phyloP scores from a whole-genome alignment of 2,888 invertebrate genomes.

The Drosophila nr. medialis region DNA sequence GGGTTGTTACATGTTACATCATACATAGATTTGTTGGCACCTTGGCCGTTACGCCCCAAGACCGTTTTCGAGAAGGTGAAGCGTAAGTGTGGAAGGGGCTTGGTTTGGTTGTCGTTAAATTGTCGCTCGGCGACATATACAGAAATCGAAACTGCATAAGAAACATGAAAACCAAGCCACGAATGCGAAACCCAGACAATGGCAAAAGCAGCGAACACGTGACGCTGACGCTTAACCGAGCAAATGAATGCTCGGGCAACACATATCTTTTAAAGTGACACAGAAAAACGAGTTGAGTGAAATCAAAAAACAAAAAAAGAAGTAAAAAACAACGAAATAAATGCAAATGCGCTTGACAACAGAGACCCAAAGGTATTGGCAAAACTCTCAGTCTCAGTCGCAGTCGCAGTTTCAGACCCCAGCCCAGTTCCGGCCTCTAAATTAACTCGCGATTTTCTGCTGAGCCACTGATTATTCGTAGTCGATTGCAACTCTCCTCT shows the following conservation, averaged over 20 bases:
- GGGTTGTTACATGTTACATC: constrained; percentile 13
- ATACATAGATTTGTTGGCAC: constrained; percentile 27
- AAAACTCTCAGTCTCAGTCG: constrained; percentile 12
- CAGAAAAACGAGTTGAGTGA: constrained; percentile 64
- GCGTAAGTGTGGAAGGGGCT: background rate
- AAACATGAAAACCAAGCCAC: constrained; percentile 25
- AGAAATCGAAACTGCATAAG: constrained; percentile 68
- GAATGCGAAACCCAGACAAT: constrained; percentile 50
- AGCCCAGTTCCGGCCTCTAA: constrained; percentile 39
- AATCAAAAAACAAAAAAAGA: constrained; percentile 23
- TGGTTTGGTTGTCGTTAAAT: constrained; percentile 7
- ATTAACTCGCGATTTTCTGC: constrained; percentile 43
- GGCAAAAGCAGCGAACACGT: constrained; percentile 61
- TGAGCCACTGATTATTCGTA: constrained; percentile 45
- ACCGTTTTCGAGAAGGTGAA: background rate
- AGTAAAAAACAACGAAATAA: constrained; percentile 24
- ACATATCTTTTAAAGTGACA: constrained; percentile 53
- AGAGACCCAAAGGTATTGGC: constrained; percentile 13
- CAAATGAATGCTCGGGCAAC: constrained; percentile 5
- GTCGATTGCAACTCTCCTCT: constrained; percentile 7
- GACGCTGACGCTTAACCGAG: constrained; percentile 42
- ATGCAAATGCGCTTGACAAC: constrained; percentile 64
- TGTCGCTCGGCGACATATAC: constrained; percentile 52
- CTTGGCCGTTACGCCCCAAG: constrained; percentile 44
- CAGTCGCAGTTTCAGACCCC: constrained; percentile 3